Evolutionary conservation across 2,888 invertebrate genomes (phyloP).

Genomic region (Apamea crenata): DNA sequence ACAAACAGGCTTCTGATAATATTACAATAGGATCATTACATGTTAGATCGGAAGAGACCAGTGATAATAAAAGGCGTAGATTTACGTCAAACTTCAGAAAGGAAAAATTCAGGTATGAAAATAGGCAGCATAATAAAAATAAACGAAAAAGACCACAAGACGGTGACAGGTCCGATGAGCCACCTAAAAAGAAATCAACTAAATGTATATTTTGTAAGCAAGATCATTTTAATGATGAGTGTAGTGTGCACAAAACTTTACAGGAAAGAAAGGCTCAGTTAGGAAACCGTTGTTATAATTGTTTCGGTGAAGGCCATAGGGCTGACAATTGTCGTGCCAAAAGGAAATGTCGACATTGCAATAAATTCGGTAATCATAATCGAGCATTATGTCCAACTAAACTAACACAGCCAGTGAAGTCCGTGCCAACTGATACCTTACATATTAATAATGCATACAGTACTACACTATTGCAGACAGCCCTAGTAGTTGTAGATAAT

Average conservation of each 20-base stretch:
- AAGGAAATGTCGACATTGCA: constrained; percentile 7
- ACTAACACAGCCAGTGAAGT: not conserved
- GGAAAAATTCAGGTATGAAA: not conserved
- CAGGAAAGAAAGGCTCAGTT: constrained; percentile 3
- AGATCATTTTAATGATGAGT: constrained; percentile 16
- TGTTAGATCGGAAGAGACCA: constrained; percentile 3
- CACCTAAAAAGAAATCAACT: not conserved
- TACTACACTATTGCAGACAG: constrained; percentile 4
- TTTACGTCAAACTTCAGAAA: not conserved
- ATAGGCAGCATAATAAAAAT: not conserved
- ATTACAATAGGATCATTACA: constrained; percentile 13
- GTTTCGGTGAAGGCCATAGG: constrained; percentile 3
- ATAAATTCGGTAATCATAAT: constrained; percentile 7
- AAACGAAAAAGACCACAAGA: constrained; percentile 6
- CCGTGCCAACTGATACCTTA: not conserved
- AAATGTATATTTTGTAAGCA: constrained; percentile 16
- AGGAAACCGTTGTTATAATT: constrained; percentile 7
- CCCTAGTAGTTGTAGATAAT: not conserved
- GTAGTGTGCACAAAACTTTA: too few species aligned
- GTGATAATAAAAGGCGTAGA: not conserved
- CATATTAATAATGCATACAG: not conserved
- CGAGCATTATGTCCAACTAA: constrained; percentile 2
- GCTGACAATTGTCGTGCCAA: not conserved
- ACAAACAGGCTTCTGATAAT: not conserved
- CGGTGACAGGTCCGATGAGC: constrained; percentile 10